Conservation (phyloP, 2,113 vertebrate species). For the Morone saxatilis region DNA sequence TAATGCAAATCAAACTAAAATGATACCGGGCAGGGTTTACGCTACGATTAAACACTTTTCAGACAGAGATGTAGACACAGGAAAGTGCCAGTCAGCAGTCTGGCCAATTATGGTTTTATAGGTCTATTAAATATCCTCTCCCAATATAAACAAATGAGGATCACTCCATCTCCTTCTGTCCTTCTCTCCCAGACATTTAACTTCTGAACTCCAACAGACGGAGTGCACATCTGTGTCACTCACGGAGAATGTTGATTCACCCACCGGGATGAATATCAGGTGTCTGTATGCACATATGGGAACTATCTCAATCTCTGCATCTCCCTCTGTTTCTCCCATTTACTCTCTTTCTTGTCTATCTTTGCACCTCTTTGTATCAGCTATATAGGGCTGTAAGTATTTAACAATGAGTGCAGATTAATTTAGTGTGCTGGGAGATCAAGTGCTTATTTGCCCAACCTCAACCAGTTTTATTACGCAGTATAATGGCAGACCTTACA, state of each 20-base stretch:
- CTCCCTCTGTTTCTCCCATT: slow-evolving; percentile 19
- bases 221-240: slow-evolving; percentile 77
- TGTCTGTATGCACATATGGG: slow-evolving; percentile 81
- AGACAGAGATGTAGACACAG: slow-evolving; percentile 29
- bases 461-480: slow-evolving; percentile 9
- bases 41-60: slow-evolving; percentile 33
- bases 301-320: slow-evolving; percentile 71
- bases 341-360: slow-evolving; percentile 9
- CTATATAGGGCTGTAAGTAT: slow-evolving; percentile 13
- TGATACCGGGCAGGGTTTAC: slow-evolving; percentile 29
- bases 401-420: slow-evolving; percentile 36
- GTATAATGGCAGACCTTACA: slow-evolving; percentile 16
- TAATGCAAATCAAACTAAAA: slow-evolving; percentile 28
- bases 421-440: slow-evolving; percentile 15
- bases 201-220: slow-evolving; percentile 64
- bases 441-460: slow-evolving; percentile 41
- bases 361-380: slow-evolving; percentile 32
- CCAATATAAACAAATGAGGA: slow-evolving; percentile 72
- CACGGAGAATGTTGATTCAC: slow-evolving; percentile 80
- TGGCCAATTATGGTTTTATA: slow-evolving; percentile 66
- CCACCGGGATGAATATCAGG: slow-evolving; percentile 82
- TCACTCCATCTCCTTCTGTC: slow-evolving; percentile 63
- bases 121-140: slow-evolving; percentile 68
- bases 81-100: slow-evolving; percentile 69
- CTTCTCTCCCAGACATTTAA: slow-evolving; percentile 51